These are phyloP conservation scores for Enoplosus armatus DNA, from an alignment of 2,797 vertebrate genomes.

Conservation along the genomic window DNA sequence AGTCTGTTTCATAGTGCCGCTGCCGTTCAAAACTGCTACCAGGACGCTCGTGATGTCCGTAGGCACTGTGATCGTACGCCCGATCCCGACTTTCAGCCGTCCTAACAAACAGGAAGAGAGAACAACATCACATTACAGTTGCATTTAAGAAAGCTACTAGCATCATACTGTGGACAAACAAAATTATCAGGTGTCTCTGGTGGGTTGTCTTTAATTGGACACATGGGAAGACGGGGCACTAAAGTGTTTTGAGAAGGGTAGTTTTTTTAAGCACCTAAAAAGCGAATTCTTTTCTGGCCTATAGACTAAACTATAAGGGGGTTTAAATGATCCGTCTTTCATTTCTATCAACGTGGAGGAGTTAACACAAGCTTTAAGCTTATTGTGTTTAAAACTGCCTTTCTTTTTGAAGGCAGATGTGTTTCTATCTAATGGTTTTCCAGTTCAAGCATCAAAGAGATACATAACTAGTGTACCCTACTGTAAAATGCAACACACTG, in stretches of 20 bases:
- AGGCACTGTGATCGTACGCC: slow-evolving; percentile 98
- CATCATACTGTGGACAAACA: slow-evolving; percentile 54
- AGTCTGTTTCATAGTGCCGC: slow-evolving; percentile 98
- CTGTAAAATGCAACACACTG: background rate
- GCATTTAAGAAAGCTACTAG: slow-evolving; percentile 27
- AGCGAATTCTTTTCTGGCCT: slow-evolving; percentile 10
- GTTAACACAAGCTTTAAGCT: background rate
- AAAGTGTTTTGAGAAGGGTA: slow-evolving; percentile 31
- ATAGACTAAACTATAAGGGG: background rate
- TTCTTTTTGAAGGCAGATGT: slow-evolving; percentile 3
- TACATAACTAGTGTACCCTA: background rate
- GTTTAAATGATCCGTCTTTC: slow-evolving; percentile 17
- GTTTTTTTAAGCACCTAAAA: slow-evolving; percentile 25
- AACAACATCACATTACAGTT: slow-evolving; percentile 55
- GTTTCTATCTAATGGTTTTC: background rate
- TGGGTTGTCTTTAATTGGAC: slow-evolving; percentile 44
- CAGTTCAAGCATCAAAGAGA: slow-evolving; percentile 6
- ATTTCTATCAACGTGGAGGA: slow-evolving; percentile 1
- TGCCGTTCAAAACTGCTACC: slow-evolving; percentile 94
- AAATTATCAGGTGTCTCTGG: slow-evolving; percentile 46
- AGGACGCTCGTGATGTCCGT: slow-evolving; percentile 98
- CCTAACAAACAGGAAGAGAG: slow-evolving; percentile 84
- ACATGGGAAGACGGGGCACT: slow-evolving; percentile 34
- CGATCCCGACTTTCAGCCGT: slow-evolving; percentile 97
- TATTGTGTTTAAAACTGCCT: background rate